These are phyloP conservation scores for Ailuropoda melanoleuca DNA, from an alignment of 2,113 vertebrate genomes.

Conservation along the genomic window DNA sequence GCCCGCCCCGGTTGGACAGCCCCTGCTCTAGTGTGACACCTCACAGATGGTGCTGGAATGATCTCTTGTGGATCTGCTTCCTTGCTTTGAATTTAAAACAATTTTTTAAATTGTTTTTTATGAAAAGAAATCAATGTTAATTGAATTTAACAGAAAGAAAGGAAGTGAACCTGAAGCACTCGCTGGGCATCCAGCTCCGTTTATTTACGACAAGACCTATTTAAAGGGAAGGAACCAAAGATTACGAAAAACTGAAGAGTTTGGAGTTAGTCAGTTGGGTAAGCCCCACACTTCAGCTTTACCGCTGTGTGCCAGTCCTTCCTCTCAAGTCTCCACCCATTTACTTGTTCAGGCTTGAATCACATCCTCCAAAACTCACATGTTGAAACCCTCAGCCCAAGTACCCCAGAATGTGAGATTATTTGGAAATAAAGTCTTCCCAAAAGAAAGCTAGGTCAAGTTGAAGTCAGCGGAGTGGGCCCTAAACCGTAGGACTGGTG, in stretches of 20 bases:
- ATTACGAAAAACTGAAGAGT: background rate
- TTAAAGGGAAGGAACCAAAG: background rate
- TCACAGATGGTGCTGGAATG: background rate
- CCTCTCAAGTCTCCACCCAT: background rate
- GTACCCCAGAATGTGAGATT: background rate
- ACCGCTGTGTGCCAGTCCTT: fast-evolving
- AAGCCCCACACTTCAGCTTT: background rate
- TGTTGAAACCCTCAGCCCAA: background rate
- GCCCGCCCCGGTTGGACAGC: fast-evolving
- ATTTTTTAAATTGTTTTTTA: background rate
- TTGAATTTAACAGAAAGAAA: background rate
- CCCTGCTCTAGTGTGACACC: background rate
- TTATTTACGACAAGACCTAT: background rate
- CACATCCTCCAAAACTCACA: too few species aligned
- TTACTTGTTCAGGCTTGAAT: background rate
- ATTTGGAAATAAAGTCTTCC: background rate
- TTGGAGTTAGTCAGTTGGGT: background rate
- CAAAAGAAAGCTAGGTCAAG: background rate
- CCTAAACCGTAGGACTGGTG: background rate
- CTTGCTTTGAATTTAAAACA: background rate
- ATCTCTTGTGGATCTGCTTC: background rate
- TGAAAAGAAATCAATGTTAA: background rate
- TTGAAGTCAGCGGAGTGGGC: background rate
- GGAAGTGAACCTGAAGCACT: background rate
- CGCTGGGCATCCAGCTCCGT: background rate